A percentile compares a stretch with the other conserved stretches of the same genome.
Conservation (phyloP, 2,888 invertebrate genomes). For the Drosophila longiperda region DNA sequence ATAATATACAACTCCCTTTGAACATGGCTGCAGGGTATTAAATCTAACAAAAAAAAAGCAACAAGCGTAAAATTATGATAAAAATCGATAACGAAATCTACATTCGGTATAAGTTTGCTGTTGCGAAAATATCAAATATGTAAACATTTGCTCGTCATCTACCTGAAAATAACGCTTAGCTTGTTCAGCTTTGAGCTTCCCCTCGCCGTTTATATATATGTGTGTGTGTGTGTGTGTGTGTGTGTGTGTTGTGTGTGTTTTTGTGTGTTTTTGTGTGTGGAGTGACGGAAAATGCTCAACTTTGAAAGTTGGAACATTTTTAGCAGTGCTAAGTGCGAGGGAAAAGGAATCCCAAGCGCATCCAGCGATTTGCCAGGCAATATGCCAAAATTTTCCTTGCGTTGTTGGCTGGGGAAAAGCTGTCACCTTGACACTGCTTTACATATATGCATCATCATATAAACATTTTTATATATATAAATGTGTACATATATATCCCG, state of each 20-base stretch:
- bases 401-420: conserved; percentile 23
- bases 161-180: conserved; percentile 71
- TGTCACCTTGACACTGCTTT: conserved; percentile 68
- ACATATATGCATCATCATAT: neutral
- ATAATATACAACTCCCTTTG: neutral
- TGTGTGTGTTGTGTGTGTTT: conserved; percentile 11
- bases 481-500: conserved; percentile 20
- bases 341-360: conserved; percentile 47
- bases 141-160: conserved; percentile 73
- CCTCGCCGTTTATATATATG: neutral
- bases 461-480: neutral
- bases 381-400: conserved; percentile 30
- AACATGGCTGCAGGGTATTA: conserved; percentile 31
- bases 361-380: conserved; percentile 50
- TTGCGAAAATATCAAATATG: conserved; percentile 79
- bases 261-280: conserved; percentile 9
- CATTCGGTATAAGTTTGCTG: conserved; percentile 71
- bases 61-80: conserved; percentile 35
- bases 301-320: conserved; percentile 54
- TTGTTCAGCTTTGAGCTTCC: conserved; percentile 14
- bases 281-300: conserved; percentile 51
- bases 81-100: conserved; percentile 76
- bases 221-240: conserved; percentile 2
- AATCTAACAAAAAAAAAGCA: conserved; percentile 17
- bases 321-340: conserved; percentile 30